Conservation (phyloP, 2,113 vertebrate genomes). For the Pangasianodon hypophthalmus region DNA sequence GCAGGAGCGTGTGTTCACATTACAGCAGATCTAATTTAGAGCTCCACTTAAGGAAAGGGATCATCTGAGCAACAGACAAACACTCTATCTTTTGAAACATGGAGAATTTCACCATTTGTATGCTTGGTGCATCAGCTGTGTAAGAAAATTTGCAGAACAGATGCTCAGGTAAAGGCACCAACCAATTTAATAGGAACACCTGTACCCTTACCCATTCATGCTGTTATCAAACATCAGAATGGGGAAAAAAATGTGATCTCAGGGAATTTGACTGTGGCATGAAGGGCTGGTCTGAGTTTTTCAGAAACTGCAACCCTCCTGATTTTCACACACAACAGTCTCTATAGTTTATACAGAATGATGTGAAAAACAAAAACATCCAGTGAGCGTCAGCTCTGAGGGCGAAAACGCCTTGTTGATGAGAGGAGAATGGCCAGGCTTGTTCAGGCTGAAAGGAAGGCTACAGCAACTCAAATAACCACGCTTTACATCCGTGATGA, state of each 20-base stretch:
- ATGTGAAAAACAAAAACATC: neutral
- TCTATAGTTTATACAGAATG: neutral
- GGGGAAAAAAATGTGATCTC: too few species aligned
- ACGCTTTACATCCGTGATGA: neutral
- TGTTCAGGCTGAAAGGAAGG: neutral
- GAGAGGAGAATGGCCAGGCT: neutral
- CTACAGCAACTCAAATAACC: neutral
- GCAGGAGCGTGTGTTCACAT: neutral
- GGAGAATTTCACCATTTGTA: neutral
- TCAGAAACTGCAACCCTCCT: too few species aligned
- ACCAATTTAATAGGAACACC: neutral
- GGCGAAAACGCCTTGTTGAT: neutral
- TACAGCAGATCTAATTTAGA: slow-evolving; percentile 23
- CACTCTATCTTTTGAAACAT: neutral
- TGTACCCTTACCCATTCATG: neutral
- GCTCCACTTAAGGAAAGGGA: neutral
- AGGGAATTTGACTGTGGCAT: too few species aligned
- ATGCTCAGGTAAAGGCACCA: neutral
- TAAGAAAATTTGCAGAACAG: neutral
- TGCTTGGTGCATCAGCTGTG: too few species aligned
- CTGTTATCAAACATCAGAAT: neutral
- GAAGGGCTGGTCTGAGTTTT: too few species aligned
- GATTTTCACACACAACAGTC: neutral
- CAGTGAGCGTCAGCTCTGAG: neutral
- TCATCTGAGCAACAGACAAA: neutral